A percentile compares a stretch with the other conserved stretches of the same genome.
Evolutionary conservation across 2,113 vertebrate genomes (phyloP).

Genomic region (Condylura cristata): DNA sequence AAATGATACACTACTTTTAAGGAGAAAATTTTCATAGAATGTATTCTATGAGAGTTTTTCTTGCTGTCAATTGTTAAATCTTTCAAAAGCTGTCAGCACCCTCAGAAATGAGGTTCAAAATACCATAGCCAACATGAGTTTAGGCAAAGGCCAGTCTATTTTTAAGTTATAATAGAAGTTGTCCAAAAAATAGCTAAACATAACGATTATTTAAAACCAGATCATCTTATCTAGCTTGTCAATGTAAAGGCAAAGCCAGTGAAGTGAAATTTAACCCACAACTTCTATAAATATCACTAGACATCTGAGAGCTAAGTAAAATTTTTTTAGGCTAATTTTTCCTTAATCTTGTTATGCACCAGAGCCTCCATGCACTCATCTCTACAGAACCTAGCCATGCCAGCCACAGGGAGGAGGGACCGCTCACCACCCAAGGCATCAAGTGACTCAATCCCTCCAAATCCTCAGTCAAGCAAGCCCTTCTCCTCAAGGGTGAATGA

Average conservation of each 20-base stretch:
- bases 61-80: constrained; percentile 87
- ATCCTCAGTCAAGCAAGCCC: background rate
- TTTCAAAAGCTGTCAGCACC: constrained; percentile 88
- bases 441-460: constrained; percentile 3
- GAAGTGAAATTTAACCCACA: constrained; percentile 76
- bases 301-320: constrained; percentile 77
- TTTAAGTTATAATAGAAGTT: constrained; percentile 84
- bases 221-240: constrained; percentile 83
- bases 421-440: background rate
- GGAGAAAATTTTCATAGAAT: constrained; percentile 78
- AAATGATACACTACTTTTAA: constrained; percentile 81
- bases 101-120: constrained; percentile 88
- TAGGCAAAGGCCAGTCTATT: constrained; percentile 81
- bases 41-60: constrained; percentile 84
- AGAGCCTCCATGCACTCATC: constrained; percentile 46
- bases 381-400: constrained; percentile 61
- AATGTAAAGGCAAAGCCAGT: constrained; percentile 81
- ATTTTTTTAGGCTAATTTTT: constrained; percentile 76
- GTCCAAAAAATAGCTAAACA: constrained; percentile 81
- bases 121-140: constrained; percentile 82
- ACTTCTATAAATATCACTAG: constrained; percentile 79
- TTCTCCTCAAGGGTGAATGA: background rate
- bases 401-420: constrained; percentile 46
- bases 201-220: constrained; percentile 82
- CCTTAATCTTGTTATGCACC: constrained; percentile 75